These are phyloP conservation scores for Callyntrura guangdongensis DNA, from an alignment of 2,888 invertebrate species.

Conservation along the genomic window DNA sequence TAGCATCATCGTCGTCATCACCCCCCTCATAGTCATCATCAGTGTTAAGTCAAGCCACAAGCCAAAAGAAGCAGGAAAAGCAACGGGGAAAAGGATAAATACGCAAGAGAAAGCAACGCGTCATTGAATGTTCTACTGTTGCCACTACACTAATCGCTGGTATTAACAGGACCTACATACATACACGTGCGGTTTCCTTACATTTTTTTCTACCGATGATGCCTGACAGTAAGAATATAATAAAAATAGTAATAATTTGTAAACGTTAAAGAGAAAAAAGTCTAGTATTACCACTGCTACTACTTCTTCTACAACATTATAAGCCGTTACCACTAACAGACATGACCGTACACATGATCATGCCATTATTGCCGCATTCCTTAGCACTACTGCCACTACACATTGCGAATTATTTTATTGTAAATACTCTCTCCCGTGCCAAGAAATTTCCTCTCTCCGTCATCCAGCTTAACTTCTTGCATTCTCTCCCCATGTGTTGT, in stretches of 20 bases:
- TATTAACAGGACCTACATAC: slow-evolving; percentile 29
- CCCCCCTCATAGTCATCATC: background rate
- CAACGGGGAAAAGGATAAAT: background rate
- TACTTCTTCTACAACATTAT: too few relatives aligned
- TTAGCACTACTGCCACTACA: background rate
- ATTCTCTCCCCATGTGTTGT: background rate
- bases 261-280: background rate
- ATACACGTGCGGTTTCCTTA: background rate
- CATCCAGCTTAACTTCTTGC: slow-evolving; percentile 52
- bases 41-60: slow-evolving; percentile 35
- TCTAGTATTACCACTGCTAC: background rate
- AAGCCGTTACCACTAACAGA: slow-evolving; percentile 26
- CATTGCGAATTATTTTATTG: slow-evolving; percentile 49
- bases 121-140: slow-evolving; percentile 42
- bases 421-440: slow-evolving; percentile 69
- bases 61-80: slow-evolving; percentile 14
- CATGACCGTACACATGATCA: slow-evolving; percentile 39
- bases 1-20: slow-evolving; percentile 2
- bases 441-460: slow-evolving; percentile 62
- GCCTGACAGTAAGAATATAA: background rate
- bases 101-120: background rate
- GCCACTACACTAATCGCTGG: slow-evolving; percentile 59
- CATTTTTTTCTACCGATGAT: background rate
- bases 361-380: slow-evolving; percentile 49
- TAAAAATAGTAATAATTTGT: background rate